Evolutionary conservation across 2,797 vertebrate species (phyloP).

Genomic region (Octomys mimax): DNA sequence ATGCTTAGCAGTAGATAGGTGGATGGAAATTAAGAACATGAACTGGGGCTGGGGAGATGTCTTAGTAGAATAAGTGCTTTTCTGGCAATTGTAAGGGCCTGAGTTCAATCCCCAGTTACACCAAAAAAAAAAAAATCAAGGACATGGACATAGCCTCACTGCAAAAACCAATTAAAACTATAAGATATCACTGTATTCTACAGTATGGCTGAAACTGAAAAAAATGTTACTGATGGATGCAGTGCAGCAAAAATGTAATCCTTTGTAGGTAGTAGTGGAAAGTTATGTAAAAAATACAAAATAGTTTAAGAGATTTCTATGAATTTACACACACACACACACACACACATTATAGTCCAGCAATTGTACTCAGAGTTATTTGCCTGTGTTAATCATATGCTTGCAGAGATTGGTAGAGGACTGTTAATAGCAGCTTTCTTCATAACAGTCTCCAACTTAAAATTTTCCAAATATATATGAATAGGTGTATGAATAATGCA

Average conservation of each 20-base stretch:
- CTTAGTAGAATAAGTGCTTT: no score
- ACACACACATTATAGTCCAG: background rate
- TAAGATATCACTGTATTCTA: background rate
- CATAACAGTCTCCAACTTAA: background rate
- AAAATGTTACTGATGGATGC: background rate
- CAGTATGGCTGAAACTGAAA: background rate
- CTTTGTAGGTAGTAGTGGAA: background rate
- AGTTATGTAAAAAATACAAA: background rate
- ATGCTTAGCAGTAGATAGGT: background rate
- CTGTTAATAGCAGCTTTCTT: background rate
- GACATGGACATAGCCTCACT: background rate
- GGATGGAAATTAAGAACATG: background rate
- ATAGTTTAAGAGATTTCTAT: background rate
- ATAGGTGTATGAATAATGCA: background rate
- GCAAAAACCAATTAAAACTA: background rate
- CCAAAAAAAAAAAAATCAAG: background rate
- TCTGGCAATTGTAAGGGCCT: no score
- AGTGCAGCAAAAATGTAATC: background rate
- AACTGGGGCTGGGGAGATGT: no score
- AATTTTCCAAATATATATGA: background rate
- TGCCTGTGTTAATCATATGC: background rate
- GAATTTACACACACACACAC: background rate
- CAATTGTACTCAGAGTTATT: background rate
- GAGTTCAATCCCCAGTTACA: no score
- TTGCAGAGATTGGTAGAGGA: background rate